phyloP scores from a whole-genome alignment of 2,113 vertebrate genomes.

The Natator depressus region DNA sequence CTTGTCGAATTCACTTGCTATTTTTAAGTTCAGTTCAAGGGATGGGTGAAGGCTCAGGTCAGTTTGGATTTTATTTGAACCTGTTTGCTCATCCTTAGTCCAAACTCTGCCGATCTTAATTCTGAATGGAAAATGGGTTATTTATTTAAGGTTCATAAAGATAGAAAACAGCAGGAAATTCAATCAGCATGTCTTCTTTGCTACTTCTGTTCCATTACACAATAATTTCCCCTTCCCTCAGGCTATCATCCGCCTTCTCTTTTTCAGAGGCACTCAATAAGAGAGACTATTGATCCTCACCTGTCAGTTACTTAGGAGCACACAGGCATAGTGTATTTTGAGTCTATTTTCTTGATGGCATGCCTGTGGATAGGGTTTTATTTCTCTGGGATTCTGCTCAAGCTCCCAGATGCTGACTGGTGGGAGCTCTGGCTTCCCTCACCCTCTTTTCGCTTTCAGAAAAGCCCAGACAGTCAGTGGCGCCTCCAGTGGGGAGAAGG shows the following conservation, averaged over 20 bases:
- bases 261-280: not conserved
- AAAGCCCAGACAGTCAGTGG: not conserved
- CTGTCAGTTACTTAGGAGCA: not conserved
- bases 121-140: not conserved
- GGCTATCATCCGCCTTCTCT: not conserved
- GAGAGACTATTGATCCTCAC: not conserved
- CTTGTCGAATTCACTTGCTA: not conserved
- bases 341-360: not conserved
- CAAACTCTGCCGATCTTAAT: not conserved
- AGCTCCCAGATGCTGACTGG: not conserved
- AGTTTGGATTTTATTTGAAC: not conserved
- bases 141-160: not conserved
- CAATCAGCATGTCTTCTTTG: not conserved
- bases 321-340: fast-evolving
- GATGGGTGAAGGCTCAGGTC: not conserved
- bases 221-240: not conserved
- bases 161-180: not conserved
- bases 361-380: not conserved
- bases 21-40: not conserved
- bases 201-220: not conserved
- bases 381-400: not conserved
- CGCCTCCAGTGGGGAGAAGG: not conserved
- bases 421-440: not conserved
- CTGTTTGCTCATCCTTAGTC: not conserved
- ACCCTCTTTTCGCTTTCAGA: not conserved